phyloP scores from a whole-genome alignment of 2,888 invertebrate genomes.

The Drosophila robusta region DNA sequence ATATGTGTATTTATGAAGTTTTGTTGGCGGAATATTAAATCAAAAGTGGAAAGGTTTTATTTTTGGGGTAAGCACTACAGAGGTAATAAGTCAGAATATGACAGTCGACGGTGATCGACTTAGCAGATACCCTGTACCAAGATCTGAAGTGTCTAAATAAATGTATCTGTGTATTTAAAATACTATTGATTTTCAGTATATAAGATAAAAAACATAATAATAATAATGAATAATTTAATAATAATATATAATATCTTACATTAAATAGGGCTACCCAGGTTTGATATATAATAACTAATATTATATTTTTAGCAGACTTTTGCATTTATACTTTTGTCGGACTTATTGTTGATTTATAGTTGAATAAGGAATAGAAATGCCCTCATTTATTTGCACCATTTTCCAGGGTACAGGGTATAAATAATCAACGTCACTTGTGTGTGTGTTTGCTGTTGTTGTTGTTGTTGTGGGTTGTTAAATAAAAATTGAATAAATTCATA shows the following conservation, averaged over 20 bases:
- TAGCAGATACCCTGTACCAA: constrained; percentile 50
- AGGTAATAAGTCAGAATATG: constrained; percentile 22
- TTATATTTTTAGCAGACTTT: too few relatives aligned
- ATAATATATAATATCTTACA: too few relatives aligned
- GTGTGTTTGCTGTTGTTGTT: constrained; percentile 33
- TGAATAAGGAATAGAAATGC: too few relatives aligned
- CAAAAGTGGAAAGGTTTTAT: constrained; percentile 17
- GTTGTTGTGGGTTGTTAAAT: constrained; percentile 48
- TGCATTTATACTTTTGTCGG: too few relatives aligned
- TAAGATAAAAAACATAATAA: too few relatives aligned
- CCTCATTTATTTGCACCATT: not conserved
- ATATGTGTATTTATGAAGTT: constrained; percentile 19
- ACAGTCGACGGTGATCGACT: constrained; percentile 48
- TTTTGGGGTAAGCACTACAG: constrained; percentile 16
- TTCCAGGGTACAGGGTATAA: constrained; percentile 53
- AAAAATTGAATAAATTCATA: constrained; percentile 56
- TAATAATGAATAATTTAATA: too few relatives aligned
- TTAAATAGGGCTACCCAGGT: too few relatives aligned
- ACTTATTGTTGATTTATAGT: too few relatives aligned
- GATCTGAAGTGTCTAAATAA: not conserved
- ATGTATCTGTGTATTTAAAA: too few relatives aligned
- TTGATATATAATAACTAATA: too few relatives aligned
- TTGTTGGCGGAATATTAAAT: constrained; percentile 24
- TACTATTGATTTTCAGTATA: too few relatives aligned
- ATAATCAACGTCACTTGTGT: constrained; percentile 44